Base-by-base conservation (phyloP, 2,797 vertebrate genomes). In the Enteromius unitaeniatus region DNA sequence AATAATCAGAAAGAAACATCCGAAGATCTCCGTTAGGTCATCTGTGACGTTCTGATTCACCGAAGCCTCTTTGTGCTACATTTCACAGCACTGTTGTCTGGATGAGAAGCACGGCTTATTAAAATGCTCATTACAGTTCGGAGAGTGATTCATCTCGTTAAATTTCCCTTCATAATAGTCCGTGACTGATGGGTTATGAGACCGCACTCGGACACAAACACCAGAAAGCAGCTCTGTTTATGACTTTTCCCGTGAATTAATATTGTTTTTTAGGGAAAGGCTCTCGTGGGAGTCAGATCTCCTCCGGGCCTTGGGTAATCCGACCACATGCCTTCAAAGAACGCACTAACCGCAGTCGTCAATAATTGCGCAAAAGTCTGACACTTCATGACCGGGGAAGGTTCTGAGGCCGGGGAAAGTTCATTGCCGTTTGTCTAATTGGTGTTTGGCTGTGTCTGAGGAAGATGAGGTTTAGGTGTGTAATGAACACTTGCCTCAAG, bases 341-440 rank as follows among this genome's bases (percentile, higher is more conserved):
- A 1, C 42, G 23, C 68, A 76, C 51, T 23, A 47, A 9, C 1
- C 28, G 17, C 23, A 62, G 58, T 28, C 72, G 40, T 94, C 93
- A 94, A 94, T 94, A 93, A 94, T 93, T 93, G 92, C 84, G 86
- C 88, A 28, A n/a, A 79, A 60, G n/a, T 65, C 85, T 67, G 87
- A 79, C 88, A 87, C 88, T 87, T 89, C 89, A 89, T 90, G 89
- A 89, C 89, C n/a, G n/a, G n/a, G n/a, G n/a, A n/a, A n/a, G n/a
- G n/a, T n/a, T 89, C 90, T 87, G 84, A 93, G 91, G 89, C 90
- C 90, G 78, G 87, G 47, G 80, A 80, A 77, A 87, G 90, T 91
- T 87, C 92, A 86, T 82, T 51, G 89, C 62, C 80, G 73, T 84
- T 83, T 49, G 23, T 88, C 86, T 93, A 94, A 94, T 94, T 93